These are phyloP conservation scores for Bothrops jararaca DNA, from an alignment of 2,113 vertebrate genomes.

Conservation along the genomic window DNA sequence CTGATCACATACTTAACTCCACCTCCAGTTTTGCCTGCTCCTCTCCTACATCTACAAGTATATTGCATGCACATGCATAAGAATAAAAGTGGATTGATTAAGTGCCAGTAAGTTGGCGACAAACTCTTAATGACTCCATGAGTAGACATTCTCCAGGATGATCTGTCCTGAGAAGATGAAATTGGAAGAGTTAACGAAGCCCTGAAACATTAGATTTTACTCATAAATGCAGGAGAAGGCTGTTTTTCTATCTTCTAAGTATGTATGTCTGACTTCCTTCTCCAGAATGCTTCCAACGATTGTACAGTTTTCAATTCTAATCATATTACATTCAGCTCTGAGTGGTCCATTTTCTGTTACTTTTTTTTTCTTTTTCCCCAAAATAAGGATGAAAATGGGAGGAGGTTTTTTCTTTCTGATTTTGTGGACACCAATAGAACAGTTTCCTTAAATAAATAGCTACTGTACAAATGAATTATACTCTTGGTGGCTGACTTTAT, in stretches of 20 bases:
- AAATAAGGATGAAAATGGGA: background rate
- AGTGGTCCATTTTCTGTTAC: background rate
- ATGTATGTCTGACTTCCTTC: constrained; percentile 23
- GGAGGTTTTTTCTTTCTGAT: background rate
- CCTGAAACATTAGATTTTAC: background rate
- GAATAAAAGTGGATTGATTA: background rate
- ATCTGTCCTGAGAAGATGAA: background rate
- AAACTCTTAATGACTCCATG: background rate
- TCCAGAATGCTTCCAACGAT: constrained; percentile 89
- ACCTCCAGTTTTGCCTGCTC: background rate
- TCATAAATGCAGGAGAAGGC: background rate
- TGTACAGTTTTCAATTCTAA: constrained; percentile 92
- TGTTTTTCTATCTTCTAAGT: background rate
- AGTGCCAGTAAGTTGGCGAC: background rate
- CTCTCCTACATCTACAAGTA: background rate
- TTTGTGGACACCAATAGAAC: background rate
- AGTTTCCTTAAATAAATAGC: background rate
- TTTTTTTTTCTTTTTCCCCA: background rate
- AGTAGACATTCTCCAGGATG: background rate
- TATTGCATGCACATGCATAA: background rate
- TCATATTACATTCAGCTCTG: constrained; percentile 88
- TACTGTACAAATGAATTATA: background rate
- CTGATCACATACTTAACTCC: background rate
- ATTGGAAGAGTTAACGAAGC: background rate
- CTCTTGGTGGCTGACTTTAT: background rate